Base-by-base conservation (phyloP, 2,797 vertebrate species). In the Ficedula albicollis region DNA sequence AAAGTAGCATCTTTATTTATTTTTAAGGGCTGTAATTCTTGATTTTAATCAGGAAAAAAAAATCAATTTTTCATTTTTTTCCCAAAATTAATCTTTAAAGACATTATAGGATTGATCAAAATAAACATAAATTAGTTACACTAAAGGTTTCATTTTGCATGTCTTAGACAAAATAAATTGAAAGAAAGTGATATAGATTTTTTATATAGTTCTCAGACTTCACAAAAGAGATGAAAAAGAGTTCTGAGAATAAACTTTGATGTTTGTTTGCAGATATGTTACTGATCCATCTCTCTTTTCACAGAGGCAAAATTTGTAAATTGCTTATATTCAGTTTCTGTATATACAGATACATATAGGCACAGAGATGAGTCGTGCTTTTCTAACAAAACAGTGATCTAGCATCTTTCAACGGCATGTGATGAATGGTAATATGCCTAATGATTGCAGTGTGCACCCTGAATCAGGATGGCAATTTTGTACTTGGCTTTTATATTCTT, bases 11-110 rank as follows among this genome's bases (percentile, higher is more conserved):
- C 8, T 41, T 11, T 11, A 27, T 4, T 49, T 58, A 10, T 44
- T 68, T 72, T 74, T n/a, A 46, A 59, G 3, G 9, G 1, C 3
- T 69, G 4, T 29, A 13, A 44, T 79, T 54, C 7, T 52, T 70
- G 2, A 36, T 48, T 83, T 84, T 21, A 67, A 6, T 43, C 7
- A 76, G 34, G 34, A 6, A 85, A 62, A 46, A n/a, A 27, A 16
- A 6, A 9, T 2, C 2, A 6, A 4, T 13, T 29, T 44, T 56
- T 39, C 2, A 9, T 41, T 26, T 38, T 20, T 30, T 49, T 23
- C 0, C 8, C n/a, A 44, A 62, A 83, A 64, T 41, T 27, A 9
- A 49, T 1, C 9, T 66, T 56, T 59, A 69, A 81, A 74, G 2
- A 3, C 17, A 9, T 43, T 55, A 63, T 13, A 49, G 7, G 74